Evolutionary conservation across 2,888 invertebrate genomes (phyloP).

Genomic region (Chouioia cunea): DNA sequence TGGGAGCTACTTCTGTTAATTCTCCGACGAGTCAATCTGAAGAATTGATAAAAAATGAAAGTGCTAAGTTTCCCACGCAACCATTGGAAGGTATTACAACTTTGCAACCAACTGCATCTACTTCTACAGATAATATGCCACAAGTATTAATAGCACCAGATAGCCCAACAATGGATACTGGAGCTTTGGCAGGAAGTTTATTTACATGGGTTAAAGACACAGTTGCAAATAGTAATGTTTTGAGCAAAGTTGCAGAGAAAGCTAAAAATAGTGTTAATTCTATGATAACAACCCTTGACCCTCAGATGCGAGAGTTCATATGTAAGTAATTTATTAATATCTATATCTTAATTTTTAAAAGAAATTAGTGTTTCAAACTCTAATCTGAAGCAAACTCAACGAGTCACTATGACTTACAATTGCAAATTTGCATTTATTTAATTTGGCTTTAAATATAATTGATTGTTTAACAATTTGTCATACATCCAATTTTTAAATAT

Average conservation of each 20-base stretch:
- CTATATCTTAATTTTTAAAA: too few species aligned
- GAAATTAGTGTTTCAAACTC: too few species aligned
- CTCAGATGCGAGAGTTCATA: conserved; percentile 89
- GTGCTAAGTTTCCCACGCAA: conserved; percentile 4
- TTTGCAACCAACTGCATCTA: conserved; percentile 34
- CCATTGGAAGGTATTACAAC: conserved; percentile 32
- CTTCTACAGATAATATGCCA: conserved; percentile 34
- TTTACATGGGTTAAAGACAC: conserved; percentile 80
- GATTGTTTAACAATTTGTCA: neutral
- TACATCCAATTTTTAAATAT: neutral
- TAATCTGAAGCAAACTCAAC: too few species aligned
- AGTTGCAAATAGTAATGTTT: conserved; percentile 74
- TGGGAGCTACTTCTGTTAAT: conserved; percentile 51
- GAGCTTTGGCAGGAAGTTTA: conserved; percentile 71
- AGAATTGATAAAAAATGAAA: conserved; percentile 39
- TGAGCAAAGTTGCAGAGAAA: conserved; percentile 80
- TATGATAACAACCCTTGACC: conserved; percentile 89
- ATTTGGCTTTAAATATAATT: conserved; percentile 3
- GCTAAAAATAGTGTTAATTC: conserved; percentile 86
- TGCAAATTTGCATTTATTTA: neutral
- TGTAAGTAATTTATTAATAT: conserved; percentile 72
- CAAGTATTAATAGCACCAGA: conserved; percentile 38
- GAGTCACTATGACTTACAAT: neutral
- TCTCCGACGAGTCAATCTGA: conserved; percentile 25
- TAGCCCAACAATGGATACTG: conserved; percentile 48